Base-by-base conservation (phyloP, 1,140 invertebrate genomes). In the Brachionus calyciflorus region DNA sequence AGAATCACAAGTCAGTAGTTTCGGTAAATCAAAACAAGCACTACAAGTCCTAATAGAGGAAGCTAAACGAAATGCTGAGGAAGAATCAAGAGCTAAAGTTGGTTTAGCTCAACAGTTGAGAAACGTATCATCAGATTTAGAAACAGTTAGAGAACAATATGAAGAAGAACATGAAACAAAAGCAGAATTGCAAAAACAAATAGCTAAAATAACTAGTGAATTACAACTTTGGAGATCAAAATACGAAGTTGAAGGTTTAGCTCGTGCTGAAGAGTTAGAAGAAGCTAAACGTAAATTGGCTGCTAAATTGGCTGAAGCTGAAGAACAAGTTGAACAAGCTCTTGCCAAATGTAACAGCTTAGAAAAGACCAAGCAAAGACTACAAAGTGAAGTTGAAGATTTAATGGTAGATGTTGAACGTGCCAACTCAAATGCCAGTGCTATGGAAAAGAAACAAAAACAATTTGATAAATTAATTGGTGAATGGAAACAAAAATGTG, bases 401-500 rank as follows among this genome's bases (percentile, higher is more conserved):
- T 88, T 98, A 80, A 92, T 94, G 87, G 90, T 98, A 81, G 96
- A 98, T 87, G 94, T 98, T 81, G 96, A 99, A 87, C 91, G 95
- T 83, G 84, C 84, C 75, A 79, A 80, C 79, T 26, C 17, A 14
- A 73, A 97, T 82, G 94, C 95, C 82, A 93, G 93, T 83, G 91
- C 93, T 77, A 91, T 97, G 79, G 96, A 99, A 87, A 99, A 99
- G 92, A 98, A 97, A 88, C 95, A 98, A 88, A 97, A 98, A 88
- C 92, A 92, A 80, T 98, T 99, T 88, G 96, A 99, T 89, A 98
- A 98, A 88, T 94, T 97, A 85, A 93, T 99, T 84, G 91, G 92
- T 79, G 96, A 99, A 91, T 99, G 96, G 96, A 98, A 98, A 87
- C 91, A 96, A 86, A 98, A 98, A 89, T 93, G 94, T 83, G 93